A percentile compares a stretch with the other conserved stretches of the same genome.
phyloP scores from a whole-genome alignment of 2,113 vertebrate species.

The Dinomys branickii region DNA sequence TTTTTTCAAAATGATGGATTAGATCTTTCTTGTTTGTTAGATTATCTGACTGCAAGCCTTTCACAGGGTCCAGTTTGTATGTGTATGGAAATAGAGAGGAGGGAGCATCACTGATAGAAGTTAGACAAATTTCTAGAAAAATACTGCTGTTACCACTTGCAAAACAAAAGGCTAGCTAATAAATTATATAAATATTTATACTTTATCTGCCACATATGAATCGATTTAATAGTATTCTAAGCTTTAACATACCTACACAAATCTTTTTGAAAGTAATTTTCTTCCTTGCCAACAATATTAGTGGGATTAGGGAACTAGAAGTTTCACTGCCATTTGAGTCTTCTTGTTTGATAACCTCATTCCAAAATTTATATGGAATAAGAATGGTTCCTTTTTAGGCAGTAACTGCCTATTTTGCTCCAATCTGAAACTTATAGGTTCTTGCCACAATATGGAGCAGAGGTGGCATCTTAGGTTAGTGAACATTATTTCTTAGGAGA shows the following conservation, averaged over 20 bases:
- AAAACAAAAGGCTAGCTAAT: slow-evolving; percentile 57
- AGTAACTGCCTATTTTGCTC: slow-evolving; percentile 64
- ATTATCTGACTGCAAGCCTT: slow-evolving; percentile 68
- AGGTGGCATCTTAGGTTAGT: slow-evolving; percentile 12
- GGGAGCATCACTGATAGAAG: slow-evolving; percentile 51
- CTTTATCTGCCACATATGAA: neutral
- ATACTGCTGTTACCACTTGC: slow-evolving; percentile 51
- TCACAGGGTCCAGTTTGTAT: neutral
- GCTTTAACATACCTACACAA: slow-evolving; percentile 20
- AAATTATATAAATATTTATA: slow-evolving; percentile 48
- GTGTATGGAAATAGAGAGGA: neutral
- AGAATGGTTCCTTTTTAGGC: slow-evolving; percentile 45
- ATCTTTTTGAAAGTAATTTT: slow-evolving; percentile 64
- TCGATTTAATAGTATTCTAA: neutral
- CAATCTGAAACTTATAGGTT: slow-evolving; percentile 74
- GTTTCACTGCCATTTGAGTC: slow-evolving; percentile 69
- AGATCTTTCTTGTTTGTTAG: slow-evolving; percentile 63
- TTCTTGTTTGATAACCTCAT: slow-evolving; percentile 74
- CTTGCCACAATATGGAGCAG: slow-evolving; percentile 62
- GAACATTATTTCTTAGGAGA: slow-evolving; percentile 47
- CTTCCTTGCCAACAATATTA: slow-evolving; percentile 48
- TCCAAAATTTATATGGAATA: slow-evolving; percentile 74
- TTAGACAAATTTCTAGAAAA: slow-evolving; percentile 62
- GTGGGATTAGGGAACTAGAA: neutral
- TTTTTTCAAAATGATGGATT: slow-evolving; percentile 61